Evolutionary conservation across 2,113 vertebrate species (phyloP), one percentile per base, ranked within the genome.

Genomic region (Cichladusa arquata): DNA sequence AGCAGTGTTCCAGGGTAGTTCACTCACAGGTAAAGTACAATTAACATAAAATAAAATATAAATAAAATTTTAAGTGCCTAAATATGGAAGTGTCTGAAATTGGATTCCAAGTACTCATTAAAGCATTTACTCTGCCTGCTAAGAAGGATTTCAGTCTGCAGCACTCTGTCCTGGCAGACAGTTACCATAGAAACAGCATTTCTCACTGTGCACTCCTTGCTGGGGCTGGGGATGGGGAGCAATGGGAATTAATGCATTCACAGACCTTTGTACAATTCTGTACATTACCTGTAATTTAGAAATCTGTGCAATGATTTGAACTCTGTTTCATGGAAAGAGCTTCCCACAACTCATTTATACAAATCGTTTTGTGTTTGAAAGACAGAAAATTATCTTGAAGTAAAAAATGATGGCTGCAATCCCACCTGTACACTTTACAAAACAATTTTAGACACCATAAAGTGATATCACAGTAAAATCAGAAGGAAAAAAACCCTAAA

Each of bases 111-210:
- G 86, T 44, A 28, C 47, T 74, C 8, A 4, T 90, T 80, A 72
- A 87, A 85, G 73, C 47, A 54, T 47, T 19, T 3, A 19, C 28
- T 58, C 14, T 47, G 70, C 23, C 74, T 80, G 74, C 89, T 80
- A 54, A 77, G 64, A 58, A 73, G 66, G 81, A 76, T 89, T 93
- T 91, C 25, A 65, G 66, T 31, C 87, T 54, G 74, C 72, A 73
- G 67, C 56, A 34, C 56, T 81, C 64, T 2, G 17, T 15, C 47
- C 61, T 48, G 66, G 87, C 66, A 84, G 94, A 38, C 73, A 44
- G 94, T 94, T 92, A 48, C 95, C 81, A 95, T 95, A 78, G 95
- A 79, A 95, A 97, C 87, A 70, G 44, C 58, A 87, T 80, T 85
- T 81, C 78, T 90, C 53, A 29, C 36, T 29, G 29, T 48, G 51